Percentiles rank a stretch among this genome's conserved stretches.
These are phyloP conservation scores for Epinotia nisella DNA, from an alignment of 2,888 invertebrate species.

Conservation along the genomic window DNA sequence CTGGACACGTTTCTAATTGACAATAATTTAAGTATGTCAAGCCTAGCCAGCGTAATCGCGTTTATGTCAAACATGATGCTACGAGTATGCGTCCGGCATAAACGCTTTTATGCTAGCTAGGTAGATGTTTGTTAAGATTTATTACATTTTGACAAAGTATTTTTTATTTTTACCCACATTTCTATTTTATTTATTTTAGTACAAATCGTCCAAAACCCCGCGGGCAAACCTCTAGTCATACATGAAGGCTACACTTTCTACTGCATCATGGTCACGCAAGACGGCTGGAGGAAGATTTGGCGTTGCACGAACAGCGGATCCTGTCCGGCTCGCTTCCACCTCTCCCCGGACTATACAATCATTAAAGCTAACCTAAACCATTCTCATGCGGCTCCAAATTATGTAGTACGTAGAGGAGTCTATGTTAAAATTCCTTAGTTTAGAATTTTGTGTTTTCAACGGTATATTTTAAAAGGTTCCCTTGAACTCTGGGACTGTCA, in stretches of 20 bases:
- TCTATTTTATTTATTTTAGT: background rate
- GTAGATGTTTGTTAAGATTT: no score
- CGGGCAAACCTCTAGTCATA: conserved; percentile 40
- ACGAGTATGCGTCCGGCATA: no score
- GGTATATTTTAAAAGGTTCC: no score
- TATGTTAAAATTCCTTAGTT: background rate
- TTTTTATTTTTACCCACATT: no score
- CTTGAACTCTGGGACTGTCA: no score
- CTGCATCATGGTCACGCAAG: background rate
- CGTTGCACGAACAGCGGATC: conserved; percentile 9
- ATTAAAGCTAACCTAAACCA: conserved; percentile 5
- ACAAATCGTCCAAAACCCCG: conserved; percentile 8
- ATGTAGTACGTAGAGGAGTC: background rate
- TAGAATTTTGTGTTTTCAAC: no score
- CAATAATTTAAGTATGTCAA: no score
- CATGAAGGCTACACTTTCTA: conserved; percentile 42
- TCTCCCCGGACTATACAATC: background rate
- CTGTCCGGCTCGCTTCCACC: conserved; percentile 23
- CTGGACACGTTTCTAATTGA: no score
- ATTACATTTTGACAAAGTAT: no score
- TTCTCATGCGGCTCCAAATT: background rate
- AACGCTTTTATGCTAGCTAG: no score
- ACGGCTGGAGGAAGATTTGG: conserved; percentile 28
- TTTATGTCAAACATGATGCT: no score
- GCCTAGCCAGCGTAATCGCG: no score